These are phyloP conservation scores for Fulica atra DNA, from an alignment of 2,113 vertebrate species.

Conservation along the genomic window DNA sequence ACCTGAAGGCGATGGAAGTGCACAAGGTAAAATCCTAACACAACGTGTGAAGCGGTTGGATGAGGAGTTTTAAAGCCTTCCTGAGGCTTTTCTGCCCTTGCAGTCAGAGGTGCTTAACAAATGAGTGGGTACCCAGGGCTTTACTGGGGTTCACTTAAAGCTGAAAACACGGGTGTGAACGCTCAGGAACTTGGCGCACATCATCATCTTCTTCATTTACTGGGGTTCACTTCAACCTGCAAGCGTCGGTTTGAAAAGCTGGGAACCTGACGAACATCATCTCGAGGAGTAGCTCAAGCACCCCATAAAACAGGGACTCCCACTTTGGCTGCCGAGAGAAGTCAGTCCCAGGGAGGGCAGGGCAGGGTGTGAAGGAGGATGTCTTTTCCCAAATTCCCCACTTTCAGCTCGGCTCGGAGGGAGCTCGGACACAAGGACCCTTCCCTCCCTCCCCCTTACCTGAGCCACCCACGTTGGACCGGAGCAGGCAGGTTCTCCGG, in stretches of 20 bases:
- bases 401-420: background rate
- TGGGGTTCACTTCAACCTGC: background rate
- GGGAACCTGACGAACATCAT: background rate
- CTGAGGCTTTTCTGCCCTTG: background rate
- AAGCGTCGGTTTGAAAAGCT: background rate
- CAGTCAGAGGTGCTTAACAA: background rate
- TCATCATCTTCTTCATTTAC: background rate
- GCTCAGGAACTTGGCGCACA: background rate
- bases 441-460: conserved; percentile 59
- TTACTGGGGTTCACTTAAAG: background rate
- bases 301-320: background rate
- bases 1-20: rapidly evolving
- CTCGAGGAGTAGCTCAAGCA: background rate
- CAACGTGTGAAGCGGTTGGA: background rate
- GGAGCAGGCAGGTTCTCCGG: conserved; percentile 67
- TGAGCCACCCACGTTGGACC: conserved; percentile 74
- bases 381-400: background rate
- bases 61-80: background rate
- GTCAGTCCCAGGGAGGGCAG: background rate
- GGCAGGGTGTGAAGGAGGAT: background rate
- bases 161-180: background rate
- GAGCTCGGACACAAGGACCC: background rate
- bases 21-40: background rate
- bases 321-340: background rate
- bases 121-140: rapidly evolving